These are phyloP conservation scores for Philonicus albiceps DNA, from an alignment of 2,888 invertebrate species.

Conservation along the genomic window DNA sequence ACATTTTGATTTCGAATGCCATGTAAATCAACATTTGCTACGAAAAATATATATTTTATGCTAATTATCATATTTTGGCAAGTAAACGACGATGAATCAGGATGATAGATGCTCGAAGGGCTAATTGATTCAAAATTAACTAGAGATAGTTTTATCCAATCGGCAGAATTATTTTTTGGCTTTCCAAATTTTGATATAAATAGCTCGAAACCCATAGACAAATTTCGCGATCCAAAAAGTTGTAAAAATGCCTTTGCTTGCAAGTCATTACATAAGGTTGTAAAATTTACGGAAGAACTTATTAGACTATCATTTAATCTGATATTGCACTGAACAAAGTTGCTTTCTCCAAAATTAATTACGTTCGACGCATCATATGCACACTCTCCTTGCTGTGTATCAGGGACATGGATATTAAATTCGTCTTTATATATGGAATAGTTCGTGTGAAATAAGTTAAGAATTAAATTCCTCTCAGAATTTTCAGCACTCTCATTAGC, in stretches of 20 bases:
- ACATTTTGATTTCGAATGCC: conserved; percentile 54
- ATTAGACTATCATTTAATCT: conserved; percentile 49
- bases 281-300: conserved; percentile 53
- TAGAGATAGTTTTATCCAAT: conserved; percentile 56
- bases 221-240: conserved; percentile 48
- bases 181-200: conserved; percentile 57
- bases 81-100: conserved; percentile 51
- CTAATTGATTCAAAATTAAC: conserved; percentile 51
- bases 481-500: conserved; percentile 52
- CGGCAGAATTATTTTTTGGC: conserved; percentile 53
- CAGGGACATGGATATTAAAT: conserved; percentile 30
- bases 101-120: conserved; percentile 53
- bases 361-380: conserved; percentile 9
- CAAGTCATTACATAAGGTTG: conserved; percentile 55
- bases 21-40: conserved; percentile 48
- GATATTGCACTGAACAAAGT: conserved; percentile 55
- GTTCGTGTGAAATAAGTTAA: conserved; percentile 54
- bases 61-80: conserved; percentile 59
- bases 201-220: conserved; percentile 23
- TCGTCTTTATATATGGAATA: background rate
- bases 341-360: conserved; percentile 57
- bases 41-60: conserved; percentile 57
- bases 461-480: conserved; percentile 46
- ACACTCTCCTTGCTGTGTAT: conserved; percentile 29
- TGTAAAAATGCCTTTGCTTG: conserved; percentile 52